Conservation (phyloP, 1,140 invertebrate species). For the Zaprionus africanus region DNA sequence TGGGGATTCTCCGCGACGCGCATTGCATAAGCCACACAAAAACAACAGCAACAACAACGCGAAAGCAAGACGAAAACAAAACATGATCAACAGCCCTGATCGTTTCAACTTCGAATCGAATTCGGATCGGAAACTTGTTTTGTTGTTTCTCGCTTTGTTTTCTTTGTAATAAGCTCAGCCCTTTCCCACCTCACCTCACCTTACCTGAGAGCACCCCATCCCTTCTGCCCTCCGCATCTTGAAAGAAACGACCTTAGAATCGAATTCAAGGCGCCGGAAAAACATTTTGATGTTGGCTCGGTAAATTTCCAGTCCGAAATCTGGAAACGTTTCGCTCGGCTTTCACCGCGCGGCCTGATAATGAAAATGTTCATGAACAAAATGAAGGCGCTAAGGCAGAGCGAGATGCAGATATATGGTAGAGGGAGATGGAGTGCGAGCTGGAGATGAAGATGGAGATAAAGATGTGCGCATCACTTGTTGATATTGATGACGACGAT, state of each 20-base stretch:
- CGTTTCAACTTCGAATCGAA: not conserved
- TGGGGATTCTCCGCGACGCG: constrained; percentile 14
- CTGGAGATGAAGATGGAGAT: not conserved
- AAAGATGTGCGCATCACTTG: not conserved
- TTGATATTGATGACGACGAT: constrained; percentile 4
- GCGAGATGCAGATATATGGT: not conserved
- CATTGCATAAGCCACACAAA: constrained; percentile 43
- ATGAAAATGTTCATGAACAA: constrained; percentile 6
- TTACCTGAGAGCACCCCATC: not conserved
- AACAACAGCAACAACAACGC: constrained; percentile 12
- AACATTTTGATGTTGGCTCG: constrained; percentile 21
- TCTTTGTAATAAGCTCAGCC: constrained; percentile 3
- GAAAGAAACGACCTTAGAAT: constrained; percentile 68
- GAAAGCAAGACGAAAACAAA: constrained; percentile 13
- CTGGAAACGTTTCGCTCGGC: constrained; percentile 19
- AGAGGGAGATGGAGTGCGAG: not conserved
- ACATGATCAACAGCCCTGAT: constrained; percentile 34
- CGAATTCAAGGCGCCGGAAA: constrained; percentile 64
- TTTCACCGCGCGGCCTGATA: constrained; percentile 14
- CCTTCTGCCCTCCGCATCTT: not conserved
- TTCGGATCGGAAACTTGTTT: constrained; percentile 33
- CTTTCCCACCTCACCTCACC: not conserved
- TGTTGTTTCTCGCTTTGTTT: constrained; percentile 20
- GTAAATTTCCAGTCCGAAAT: constrained; percentile 60
- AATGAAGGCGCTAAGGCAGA: not conserved